Base-by-base conservation (phyloP, 2,888 invertebrate genomes). In the Horisme vitalbata region DNA sequence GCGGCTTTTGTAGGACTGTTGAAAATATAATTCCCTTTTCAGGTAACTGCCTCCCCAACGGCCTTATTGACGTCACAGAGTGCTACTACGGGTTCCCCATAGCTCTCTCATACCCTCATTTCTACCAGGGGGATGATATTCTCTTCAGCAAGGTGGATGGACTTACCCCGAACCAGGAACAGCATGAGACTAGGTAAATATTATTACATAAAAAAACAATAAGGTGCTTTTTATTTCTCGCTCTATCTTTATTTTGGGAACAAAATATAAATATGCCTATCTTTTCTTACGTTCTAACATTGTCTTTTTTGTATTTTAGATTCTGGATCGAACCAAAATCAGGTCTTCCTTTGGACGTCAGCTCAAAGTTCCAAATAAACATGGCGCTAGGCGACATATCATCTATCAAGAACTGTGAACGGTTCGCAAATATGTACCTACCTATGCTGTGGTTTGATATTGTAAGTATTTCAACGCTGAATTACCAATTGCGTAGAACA, bases 11-110 rank as follows among this genome's bases (percentile, higher is more conserved):
- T n/a, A n/a, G n/a, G n/a, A n/a, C n/a, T n/a, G n/a, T n/a, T n/a
- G n/a, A n/a, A n/a, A n/a, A n/a, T n/a, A n/a, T n/a, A n/a, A n/a
- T 23, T 43, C 38, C 28, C 7, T 9, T 75, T 61, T 6, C 75
- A 91, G 92, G 90, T 12, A 83, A 90, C 51, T 96, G 96, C 66
- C 86, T 96, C 9, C 93, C 93, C 2, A 79, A 90, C 21, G 97
- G 97, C 4, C 77, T 97, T 2, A 90, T 96, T 14, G 97, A 97
- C 69, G 96, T 97, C 23, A 92, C 94, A 0, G 94, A 94, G 37
- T 97, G 97, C 68, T 97, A 97, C 81, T 97, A 96, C 68, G 96
- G 97, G 0, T 97, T 97, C 73, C 97, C 97, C 0, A 96, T 97
- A 30, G 95, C 96, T 0, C 84, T 97, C 4, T 96, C 97, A 26